A percentile compares a stretch with the other conserved stretches of the same genome.
These are phyloP conservation scores for Uropetala carovei DNA, from an alignment of 2,888 invertebrate species.

Conservation along the genomic window DNA sequence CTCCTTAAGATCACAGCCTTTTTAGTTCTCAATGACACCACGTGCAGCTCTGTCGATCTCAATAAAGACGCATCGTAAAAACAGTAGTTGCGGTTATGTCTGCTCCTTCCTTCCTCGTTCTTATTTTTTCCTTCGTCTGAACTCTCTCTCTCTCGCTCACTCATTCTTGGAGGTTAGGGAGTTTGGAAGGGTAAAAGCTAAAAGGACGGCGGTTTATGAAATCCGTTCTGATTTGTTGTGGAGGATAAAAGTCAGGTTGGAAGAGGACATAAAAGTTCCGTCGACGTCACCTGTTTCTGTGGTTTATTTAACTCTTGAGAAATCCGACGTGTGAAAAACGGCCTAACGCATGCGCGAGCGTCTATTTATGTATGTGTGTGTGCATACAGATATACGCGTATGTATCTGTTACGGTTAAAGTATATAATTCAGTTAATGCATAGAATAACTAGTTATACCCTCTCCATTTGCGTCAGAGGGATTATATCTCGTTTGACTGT, in stretches of 20 bases:
- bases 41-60: conserved; percentile 45
- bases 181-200: neutral
- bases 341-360: neutral
- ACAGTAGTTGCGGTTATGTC: conserved; percentile 42
- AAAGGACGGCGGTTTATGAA: conserved; percentile 36
- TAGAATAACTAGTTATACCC: too few species aligned
- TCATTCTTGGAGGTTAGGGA: neutral
- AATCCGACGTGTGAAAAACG: neutral
- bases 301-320: neutral
- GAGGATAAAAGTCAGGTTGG: conserved; percentile 33
- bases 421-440: too few species aligned
- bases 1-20: neutral
- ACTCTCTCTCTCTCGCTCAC: neutral
- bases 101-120: neutral
- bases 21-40: conserved; percentile 12
- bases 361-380: neutral
- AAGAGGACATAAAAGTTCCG: conserved; percentile 19
- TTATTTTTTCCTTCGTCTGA: neutral
- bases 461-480: too few species aligned
- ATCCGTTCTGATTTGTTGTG: conserved; percentile 31
- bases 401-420: neutral
- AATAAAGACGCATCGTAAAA: conserved; percentile 55
- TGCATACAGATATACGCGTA: neutral
- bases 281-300: neutral
- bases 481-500: too few species aligned